Base-by-base conservation (phyloP, 2,888 invertebrate genomes). In the Drosophila crucigera region DNA sequence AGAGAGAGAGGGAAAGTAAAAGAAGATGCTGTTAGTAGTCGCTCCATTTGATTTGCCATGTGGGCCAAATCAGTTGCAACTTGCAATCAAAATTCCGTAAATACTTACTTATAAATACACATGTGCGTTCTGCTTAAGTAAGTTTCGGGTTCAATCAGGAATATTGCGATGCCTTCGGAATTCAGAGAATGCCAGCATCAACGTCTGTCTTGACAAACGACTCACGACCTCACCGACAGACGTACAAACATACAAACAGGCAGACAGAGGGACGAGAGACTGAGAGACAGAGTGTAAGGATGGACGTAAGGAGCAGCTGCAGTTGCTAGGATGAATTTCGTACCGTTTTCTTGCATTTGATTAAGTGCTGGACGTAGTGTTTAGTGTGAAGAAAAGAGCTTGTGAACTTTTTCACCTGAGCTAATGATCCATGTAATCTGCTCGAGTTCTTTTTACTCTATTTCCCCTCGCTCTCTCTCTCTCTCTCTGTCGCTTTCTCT, bases 361-460 rank as follows among this genome's bases (percentile, higher is more conserved):
- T 85, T 85, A 84, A 85, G 85, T 88, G 84, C 83, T 85, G 84
- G 84, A 83, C 84, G 66, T 76, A 65, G 84, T 73, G 73, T 64
- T 84, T 87, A 66, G 84, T 77, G 84, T 62, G 66, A 70, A 72
- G 74, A 75, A 70, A 66, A 22, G 68, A 79, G 75, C 83, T 83
- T 85, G 85, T 83, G 85, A 88, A 82, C 85, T 88, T 85, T 83
- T 88, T 83, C 85, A 85, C 82, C 82, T 73, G 76, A 85, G 80
- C 88, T 85, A 85, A 88, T 85, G 85, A 88, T 85, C 80, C 85
- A 83, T 88, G 85, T 85, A 85, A 85, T 85, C 85, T 83, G 75
- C 72, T 76, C 69, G 69, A 74, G 76, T 66, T 68, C 54, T 43
- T 31, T 30, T 9, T 16, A 25, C 9, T 47, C 25, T 33, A 28